Base-by-base conservation (phyloP, 2,888 invertebrate genomes). In the Melanotus villosus region DNA sequence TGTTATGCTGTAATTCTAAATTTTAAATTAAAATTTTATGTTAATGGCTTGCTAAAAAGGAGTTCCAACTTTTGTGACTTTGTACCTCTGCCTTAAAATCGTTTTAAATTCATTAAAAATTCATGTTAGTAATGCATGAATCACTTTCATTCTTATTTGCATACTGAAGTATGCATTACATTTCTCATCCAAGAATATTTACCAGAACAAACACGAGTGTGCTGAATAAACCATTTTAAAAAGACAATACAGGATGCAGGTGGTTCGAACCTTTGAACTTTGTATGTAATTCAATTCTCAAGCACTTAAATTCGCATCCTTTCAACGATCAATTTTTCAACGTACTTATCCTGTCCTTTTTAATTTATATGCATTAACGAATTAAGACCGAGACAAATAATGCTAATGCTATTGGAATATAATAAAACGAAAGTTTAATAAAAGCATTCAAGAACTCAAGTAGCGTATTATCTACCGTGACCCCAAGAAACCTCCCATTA, bases 201-300 rank as follows among this genome's bases (percentile, higher is more conserved):
- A 43, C 6, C 45, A 47, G 21, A 19, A 1, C 45, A 21, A 10
- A 21, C 45, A 47, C 45, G 45, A 47, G 2, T 21, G 21, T 47
- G 45, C 45, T 50, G 26, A 21, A 26, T 12, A 50, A 7, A 12
- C 30, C 19, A 6, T 19, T 47, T 12, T 23, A 6, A 10, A 9
- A 36, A 23, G 16, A 54, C 32, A 56, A 56, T 56, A 12, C 56
- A 36, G 56, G 56, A 56, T 56, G 56, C 56, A 56, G 56, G 56
- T 56, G 56, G 16, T 21, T 30, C n/a, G 14, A 52, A 16, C 50
- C 50, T 52, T 52, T 30, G 30, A 30, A 30, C 30, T 32, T 1
- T 2, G 21, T 2, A 26, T 26, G 26, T 5, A 52, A 30, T 14
- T 52, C 30, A 52, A 52, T 52, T 21, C 16, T 14, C 1, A 6